phyloP scores from a whole-genome alignment of 2,113 vertebrate genomes.

The Puffinus mauretanicus region DNA sequence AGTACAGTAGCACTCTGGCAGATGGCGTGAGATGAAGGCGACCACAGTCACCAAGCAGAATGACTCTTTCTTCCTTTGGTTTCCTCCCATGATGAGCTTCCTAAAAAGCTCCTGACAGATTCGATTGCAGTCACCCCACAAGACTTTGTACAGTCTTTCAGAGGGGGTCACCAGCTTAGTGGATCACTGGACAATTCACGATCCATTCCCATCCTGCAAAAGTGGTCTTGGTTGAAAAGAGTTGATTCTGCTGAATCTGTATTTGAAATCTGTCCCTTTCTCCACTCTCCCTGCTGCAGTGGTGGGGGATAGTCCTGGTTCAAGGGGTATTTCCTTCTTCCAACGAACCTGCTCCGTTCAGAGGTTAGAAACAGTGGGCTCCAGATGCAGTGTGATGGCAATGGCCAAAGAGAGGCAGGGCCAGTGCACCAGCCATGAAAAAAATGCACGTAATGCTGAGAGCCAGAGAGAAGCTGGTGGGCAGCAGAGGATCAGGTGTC shows the following conservation, averaged over 20 bases:
- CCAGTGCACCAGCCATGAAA: not conserved
- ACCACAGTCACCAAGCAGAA: not conserved
- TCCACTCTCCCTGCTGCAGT: not conserved
- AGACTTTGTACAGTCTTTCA: not conserved
- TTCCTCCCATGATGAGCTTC: not conserved
- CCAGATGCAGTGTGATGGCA: not conserved
- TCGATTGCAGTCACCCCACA: not conserved
- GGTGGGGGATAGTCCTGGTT: not conserved
- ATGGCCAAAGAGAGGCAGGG: not conserved
- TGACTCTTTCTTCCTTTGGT: not conserved
- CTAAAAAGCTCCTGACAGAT: not conserved
- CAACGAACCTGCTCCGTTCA: not conserved
- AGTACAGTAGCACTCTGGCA: not conserved
- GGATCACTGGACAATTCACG: not conserved
- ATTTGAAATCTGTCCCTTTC: not conserved
- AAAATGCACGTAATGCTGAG: not conserved
- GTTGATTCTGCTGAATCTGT: not conserved
- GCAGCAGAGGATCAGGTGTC: not conserved
- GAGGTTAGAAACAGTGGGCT: not conserved
- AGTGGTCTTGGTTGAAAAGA: not conserved
- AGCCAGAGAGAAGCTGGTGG: not conserved
- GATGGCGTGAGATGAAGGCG: not conserved
- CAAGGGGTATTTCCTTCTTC: not conserved
- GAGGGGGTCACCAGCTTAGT: not conserved
- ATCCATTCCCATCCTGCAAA: not conserved